Conservation (phyloP, 2,797 vertebrate species). For the Artibeus lituratus region DNA sequence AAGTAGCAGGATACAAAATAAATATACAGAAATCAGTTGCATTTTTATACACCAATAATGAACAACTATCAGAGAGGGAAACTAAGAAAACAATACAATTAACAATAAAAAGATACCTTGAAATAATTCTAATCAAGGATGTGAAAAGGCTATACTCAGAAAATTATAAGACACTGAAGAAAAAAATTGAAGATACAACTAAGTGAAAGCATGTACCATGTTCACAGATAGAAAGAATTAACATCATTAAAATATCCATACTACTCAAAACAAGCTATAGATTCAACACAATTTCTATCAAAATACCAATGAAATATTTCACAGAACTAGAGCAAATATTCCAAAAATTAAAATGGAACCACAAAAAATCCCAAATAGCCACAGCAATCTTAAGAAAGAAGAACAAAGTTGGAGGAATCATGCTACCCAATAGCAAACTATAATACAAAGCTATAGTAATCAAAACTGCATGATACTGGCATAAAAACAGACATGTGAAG, state of each 20-base stretch:
- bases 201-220: neutral
- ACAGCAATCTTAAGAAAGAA: neutral
- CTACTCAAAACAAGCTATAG: neutral
- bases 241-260: neutral
- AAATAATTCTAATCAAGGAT: no score
- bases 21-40: neutral
- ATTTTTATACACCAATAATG: neutral
- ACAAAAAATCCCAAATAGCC: neutral
- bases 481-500: neutral
- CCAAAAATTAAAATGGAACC: neutral
- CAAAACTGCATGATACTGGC: neutral
- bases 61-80: no score
- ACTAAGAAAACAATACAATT: no score
- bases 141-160: neutral
- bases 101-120: no score
- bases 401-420: neutral
- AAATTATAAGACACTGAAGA: neutral
- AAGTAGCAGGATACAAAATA: neutral
- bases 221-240: neutral
- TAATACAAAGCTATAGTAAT: neutral
- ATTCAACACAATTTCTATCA: neutral
- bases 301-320: neutral
- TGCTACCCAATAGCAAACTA: neutral
- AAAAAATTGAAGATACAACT: neutral
- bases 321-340: neutral